phyloP scores from a whole-genome alignment of 2,888 invertebrate species.

The Acronicta alni region DNA sequence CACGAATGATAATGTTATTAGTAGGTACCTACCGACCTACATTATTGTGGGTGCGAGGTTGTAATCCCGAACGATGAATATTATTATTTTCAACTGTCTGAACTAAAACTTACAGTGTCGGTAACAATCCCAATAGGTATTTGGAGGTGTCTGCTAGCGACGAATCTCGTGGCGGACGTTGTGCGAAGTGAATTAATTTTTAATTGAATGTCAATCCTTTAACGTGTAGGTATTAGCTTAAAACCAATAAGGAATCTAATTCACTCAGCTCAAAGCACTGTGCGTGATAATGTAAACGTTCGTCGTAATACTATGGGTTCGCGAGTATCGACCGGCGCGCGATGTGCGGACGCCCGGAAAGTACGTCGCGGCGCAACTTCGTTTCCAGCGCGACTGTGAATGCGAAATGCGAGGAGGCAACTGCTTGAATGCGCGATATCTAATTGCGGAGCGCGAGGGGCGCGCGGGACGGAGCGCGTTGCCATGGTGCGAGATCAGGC shows the following conservation, averaged over 20 bases:
- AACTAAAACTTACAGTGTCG: conserved; percentile 41
- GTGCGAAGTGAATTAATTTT: neutral
- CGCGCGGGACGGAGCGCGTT: conserved; percentile 74
- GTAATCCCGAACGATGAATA: no score
- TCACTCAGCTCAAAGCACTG: conserved; percentile 37
- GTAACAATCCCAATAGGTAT: conserved; percentile 36
- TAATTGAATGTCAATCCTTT: conserved; percentile 9
- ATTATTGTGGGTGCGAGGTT: no score
- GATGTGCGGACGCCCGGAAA: conserved; percentile 36
- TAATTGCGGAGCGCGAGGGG: conserved; percentile 58
- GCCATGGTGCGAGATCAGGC: conserved; percentile 94
- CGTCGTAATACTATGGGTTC: conserved; percentile 57
- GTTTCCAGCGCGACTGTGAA: conserved; percentile 51
- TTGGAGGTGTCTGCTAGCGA: conserved; percentile 24
- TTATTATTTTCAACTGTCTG: no score
- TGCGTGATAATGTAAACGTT: conserved; percentile 39
- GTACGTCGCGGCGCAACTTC: conserved; percentile 54
- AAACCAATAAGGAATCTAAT: conserved; percentile 18
- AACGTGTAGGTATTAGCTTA: neutral
- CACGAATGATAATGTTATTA: no score
- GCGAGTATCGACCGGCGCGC: conserved; percentile 74
- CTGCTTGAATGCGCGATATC: conserved; percentile 61
- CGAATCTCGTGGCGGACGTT: conserved; percentile 15
- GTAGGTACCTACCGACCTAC: no score
- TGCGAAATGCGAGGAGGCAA: conserved; percentile 48